Evolutionary conservation across 2,888 invertebrate genomes (phyloP), one percentile per base, ranked within the genome.

Genomic region (Lissonota sp.): DNA sequence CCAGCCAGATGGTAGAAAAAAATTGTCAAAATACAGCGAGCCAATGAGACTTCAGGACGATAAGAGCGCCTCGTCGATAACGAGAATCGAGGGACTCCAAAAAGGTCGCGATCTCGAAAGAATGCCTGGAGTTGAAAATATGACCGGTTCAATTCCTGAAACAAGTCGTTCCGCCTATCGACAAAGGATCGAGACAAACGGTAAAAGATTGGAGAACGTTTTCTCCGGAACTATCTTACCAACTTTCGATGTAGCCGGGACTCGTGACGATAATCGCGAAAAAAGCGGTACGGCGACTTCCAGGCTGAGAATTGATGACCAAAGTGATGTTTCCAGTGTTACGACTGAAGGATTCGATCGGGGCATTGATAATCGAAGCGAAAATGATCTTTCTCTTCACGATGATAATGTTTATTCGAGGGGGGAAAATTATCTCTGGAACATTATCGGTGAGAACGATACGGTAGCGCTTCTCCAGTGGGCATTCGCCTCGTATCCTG

Each of bases 401-500:
- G 8, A 40, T 4, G 64, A 57, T 12, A 58, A 58, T 40, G 0
- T 40, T 42, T 14, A 51, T 42, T 53, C 26, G 46, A 67, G 14
- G 37, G 6, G 10, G 7, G 57, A 79, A 6, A 67, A 74, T 69
- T 58, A 78, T 7, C 71, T 82, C 6, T 72, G 67, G 60, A 80
- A 84, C 67, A 75, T 83, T 40, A 73, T 82, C 16, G 84, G 82
- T 40, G 82, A 84, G 5, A 79, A 74, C 6, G 81, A 83, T n/a
- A 83, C 84, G 1, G 64, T 75, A 26, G 80, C 69, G 10, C 83
- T 83, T 12, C 63, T 86, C 0, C 83, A 79, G 44, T 80, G 75
- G 66, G 83, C 86, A 6, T 85, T 85, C 69, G 74, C 79, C 3
- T 84, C 80, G 12, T 79, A 82, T 70, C 70, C 76, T 6, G 83